Conservation (phyloP, 2,113 vertebrate species). For the Siniperca chuatsi region DNA sequence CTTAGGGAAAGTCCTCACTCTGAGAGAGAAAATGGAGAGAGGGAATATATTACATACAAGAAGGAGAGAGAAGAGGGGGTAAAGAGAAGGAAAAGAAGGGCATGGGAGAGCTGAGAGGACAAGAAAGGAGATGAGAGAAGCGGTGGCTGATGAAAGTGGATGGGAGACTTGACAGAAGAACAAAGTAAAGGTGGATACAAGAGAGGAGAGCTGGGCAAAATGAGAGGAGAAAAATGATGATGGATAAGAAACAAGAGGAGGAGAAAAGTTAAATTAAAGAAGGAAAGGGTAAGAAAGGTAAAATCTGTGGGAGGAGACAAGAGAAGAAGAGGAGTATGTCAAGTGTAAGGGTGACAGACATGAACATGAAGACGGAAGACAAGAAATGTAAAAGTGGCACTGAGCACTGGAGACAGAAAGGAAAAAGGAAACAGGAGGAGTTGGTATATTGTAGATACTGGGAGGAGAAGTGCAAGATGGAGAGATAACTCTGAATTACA, state of each 20-base stretch:
- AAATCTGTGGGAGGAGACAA: constrained; percentile 8
- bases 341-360: constrained; percentile 7
- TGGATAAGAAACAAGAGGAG: constrained; percentile 8
- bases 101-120: background rate
- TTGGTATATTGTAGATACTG: background rate
- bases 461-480: constrained; percentile 6
- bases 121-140: background rate
- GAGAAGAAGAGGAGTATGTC: background rate
- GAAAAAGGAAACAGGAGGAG: background rate
- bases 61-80: background rate
- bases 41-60: background rate
- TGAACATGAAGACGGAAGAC: constrained; percentile 5
- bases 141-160: constrained; percentile 15
- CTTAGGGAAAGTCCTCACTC: constrained; percentile 93
- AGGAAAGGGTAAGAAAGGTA: constrained; percentile 5
- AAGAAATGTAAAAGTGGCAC: background rate
- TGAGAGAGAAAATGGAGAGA: constrained; percentile 66
- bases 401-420: background rate
- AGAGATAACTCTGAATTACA: constrained; percentile 1
- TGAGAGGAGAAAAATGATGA: constrained; percentile 5
- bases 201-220: background rate
- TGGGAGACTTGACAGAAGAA: constrained; percentile 16
- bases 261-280: background rate
- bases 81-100: background rate
- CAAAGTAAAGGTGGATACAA: constrained; percentile 18